Conservation (phyloP, 37 sponge, comb jelly and placozoan species). For the Ephydatia muelleri region DNA sequence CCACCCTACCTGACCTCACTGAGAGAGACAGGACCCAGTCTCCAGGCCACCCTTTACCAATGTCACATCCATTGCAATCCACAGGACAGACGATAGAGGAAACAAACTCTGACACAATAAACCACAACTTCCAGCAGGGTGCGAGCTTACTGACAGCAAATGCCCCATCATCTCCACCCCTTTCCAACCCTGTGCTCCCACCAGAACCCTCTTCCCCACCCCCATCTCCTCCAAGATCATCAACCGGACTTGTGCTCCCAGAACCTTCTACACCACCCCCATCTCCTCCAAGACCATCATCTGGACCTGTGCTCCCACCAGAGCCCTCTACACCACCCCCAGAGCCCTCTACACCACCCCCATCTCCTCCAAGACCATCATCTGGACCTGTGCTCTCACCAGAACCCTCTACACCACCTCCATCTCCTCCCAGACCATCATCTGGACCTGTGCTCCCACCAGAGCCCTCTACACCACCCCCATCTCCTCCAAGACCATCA, state of each 20-base stretch:
- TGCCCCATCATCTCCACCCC: too few species aligned
- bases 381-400: too few species aligned
- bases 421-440: background rate
- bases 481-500: background rate
- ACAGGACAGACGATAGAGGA: too few species aligned
- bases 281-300: constrained; percentile 4
- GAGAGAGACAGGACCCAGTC: too few species aligned
- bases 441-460: background rate
- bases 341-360: constrained; percentile 5
- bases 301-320: constrained; percentile 5
- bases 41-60: too few species aligned
- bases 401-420: too few species aligned
- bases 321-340: too few species aligned
- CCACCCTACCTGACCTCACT: too few species aligned
- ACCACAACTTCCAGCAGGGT: too few species aligned
- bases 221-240: background rate
- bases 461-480: background rate
- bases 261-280: background rate
- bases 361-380: constrained; percentile 1
- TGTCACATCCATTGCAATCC: too few species aligned
- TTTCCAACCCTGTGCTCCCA: constrained; percentile 6
- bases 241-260: background rate
- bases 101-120: too few species aligned
- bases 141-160: too few species aligned
- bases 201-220: background rate